Percentiles rank a stretch among this genome's conserved stretches.
phyloP scores from a whole-genome alignment of 2,113 vertebrate genomes.

The Benitochromis conjunctus region DNA sequence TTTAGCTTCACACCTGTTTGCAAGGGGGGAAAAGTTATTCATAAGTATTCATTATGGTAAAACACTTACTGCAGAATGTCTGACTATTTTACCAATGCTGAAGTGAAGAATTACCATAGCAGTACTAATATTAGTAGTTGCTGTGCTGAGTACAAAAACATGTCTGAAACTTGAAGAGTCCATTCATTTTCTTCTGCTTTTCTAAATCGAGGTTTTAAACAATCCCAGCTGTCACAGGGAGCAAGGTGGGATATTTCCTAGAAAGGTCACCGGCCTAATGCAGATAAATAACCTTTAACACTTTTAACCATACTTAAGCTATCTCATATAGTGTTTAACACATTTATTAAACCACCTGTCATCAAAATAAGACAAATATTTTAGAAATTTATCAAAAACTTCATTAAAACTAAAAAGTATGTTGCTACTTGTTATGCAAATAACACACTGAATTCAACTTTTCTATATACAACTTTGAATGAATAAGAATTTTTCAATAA shows the following conservation, averaged over 20 bases:
- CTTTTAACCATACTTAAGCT: background rate
- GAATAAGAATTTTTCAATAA: background rate
- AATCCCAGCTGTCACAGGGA: background rate
- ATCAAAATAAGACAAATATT: background rate
- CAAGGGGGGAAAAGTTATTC: background rate
- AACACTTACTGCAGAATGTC: background rate
- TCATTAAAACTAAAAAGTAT: background rate
- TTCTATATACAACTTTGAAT: background rate
- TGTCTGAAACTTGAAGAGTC: background rate
- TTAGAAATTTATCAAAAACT: background rate
- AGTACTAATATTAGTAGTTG: background rate
- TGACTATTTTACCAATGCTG: background rate
- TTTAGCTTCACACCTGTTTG: constrained; percentile 52
- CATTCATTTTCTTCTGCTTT: background rate
- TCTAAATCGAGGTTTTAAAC: background rate
- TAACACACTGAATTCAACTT: background rate
- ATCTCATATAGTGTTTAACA: background rate
- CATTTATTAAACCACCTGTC: background rate
- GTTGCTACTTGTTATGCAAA: rapidly evolving
- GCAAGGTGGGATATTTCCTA: background rate
- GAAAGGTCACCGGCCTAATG: background rate
- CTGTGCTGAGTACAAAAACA: background rate
- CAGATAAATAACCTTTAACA: background rate
- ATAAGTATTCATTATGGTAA: background rate
- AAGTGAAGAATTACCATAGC: background rate